A percentile compares a stretch with the other conserved stretches of the same genome.
Conservation (phyloP, 2,113 vertebrate species). For the Pedetes capensis region DNA sequence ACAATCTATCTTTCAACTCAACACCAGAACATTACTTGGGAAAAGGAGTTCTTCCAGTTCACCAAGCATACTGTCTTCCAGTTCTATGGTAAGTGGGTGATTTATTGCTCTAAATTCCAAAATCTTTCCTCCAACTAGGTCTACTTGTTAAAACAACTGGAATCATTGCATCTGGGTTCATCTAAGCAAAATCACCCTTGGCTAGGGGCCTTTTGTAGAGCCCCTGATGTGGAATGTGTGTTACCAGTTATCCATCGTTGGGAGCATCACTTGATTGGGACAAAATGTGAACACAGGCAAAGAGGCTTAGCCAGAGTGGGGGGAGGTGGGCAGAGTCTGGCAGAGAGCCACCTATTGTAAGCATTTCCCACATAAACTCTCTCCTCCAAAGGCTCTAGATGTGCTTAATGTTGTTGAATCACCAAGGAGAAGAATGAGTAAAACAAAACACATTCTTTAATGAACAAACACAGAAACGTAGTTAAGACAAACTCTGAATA, state of each 20-base stretch:
- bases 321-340: background rate
- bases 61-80: background rate
- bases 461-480: background rate
- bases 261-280: background rate
- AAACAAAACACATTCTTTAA: conserved; percentile 37
- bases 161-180: background rate
- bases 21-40: background rate
- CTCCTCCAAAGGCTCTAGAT: background rate
- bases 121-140: background rate
- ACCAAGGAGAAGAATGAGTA: conserved; percentile 39
- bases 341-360: background rate
- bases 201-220: background rate
- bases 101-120: background rate
- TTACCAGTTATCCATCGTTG: background rate
- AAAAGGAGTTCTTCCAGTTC: background rate
- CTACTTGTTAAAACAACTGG: background rate
- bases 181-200: background rate
- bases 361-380: background rate
- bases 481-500: background rate
- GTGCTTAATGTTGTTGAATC: conserved; percentile 45
- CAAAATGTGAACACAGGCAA: background rate
- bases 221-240: background rate
- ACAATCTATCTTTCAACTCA: background rate
- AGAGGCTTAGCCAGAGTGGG: background rate
- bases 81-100: background rate